Conservation (phyloP, 2,888 invertebrate species). For the Andricus quercusramuli region DNA sequence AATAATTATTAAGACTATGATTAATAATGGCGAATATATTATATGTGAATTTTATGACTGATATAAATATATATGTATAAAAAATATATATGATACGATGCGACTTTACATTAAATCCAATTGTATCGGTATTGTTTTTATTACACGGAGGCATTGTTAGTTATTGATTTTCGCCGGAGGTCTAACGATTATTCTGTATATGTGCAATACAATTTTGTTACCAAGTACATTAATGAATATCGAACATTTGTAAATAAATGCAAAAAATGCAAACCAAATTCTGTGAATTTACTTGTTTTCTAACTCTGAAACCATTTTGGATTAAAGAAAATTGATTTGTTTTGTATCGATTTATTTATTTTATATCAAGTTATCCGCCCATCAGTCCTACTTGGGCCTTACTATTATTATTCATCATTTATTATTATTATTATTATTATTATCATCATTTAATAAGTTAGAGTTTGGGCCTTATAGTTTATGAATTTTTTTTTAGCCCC, state of each 20-base stretch:
- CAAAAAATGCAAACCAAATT: slow-evolving; percentile 53
- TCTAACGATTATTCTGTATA: slow-evolving; percentile 72
- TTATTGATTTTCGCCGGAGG: slow-evolving; percentile 68
- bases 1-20: slow-evolving; percentile 38
- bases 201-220: slow-evolving; percentile 76
- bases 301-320: neutral
- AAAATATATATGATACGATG: slow-evolving; percentile 58
- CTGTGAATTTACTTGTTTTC: slow-evolving; percentile 9
- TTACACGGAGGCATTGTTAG: slow-evolving; percentile 62
- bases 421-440: too few species aligned
- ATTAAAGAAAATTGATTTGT: too few species aligned
- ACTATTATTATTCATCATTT: too few species aligned
- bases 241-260: slow-evolving; percentile 75
- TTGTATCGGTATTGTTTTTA: slow-evolving; percentile 60
- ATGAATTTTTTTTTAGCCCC: too few species aligned
- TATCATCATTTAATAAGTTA: too few species aligned
- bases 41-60: slow-evolving; percentile 65
- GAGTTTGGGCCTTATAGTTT: too few species aligned
- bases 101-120: slow-evolving; percentile 55
- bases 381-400: too few species aligned
- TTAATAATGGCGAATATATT: slow-evolving; percentile 50
- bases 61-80: slow-evolving; percentile 46
- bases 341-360: too few species aligned
- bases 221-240: slow-evolving; percentile 71
- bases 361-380: too few species aligned